A percentile compares a stretch with the other conserved stretches of the same genome.
phyloP scores from a whole-genome alignment of 2,113 vertebrate species.

The Poicephalus meyeri region DNA sequence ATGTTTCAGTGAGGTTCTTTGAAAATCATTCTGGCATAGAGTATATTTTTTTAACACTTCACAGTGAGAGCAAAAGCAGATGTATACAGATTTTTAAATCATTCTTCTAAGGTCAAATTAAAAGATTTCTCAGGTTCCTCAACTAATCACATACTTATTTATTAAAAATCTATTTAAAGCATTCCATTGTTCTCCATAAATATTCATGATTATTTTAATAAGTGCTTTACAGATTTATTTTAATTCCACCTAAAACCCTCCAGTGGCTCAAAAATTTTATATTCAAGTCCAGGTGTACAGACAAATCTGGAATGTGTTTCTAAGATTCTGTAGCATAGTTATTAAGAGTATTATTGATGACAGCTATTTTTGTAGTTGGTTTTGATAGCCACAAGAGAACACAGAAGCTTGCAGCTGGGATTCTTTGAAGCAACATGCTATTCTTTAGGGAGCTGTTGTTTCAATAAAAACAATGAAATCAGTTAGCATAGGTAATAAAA shows the following conservation, averaged over 20 bases:
- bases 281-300: conserved; percentile 48
- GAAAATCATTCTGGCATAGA: not conserved
- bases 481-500: conserved; percentile 81
- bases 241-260: conserved; percentile 32
- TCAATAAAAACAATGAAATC: conserved; percentile 79
- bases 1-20: not conserved
- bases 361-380: conserved; percentile 68
- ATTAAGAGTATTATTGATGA: conserved; percentile 54
- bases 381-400: conserved; percentile 69
- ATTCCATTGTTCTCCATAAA: conserved; percentile 48
- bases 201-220: conserved; percentile 63
- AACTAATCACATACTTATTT: conserved; percentile 11
- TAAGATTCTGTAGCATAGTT: not conserved
- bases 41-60: not conserved
- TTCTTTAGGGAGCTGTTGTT: conserved; percentile 75
- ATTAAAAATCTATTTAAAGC: conserved; percentile 46
- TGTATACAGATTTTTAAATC: not conserved
- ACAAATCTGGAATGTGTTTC: conserved; percentile 24
- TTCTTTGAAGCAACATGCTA: conserved; percentile 64
- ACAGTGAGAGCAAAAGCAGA: not conserved
- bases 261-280: conserved; percentile 7
- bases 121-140: not conserved
- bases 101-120: not conserved
- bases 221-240: conserved; percentile 41
- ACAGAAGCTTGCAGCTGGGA: conserved; percentile 56